These are phyloP conservation scores for Villa cingulata DNA, from an alignment of 2,888 invertebrate genomes.

Conservation along the genomic window DNA sequence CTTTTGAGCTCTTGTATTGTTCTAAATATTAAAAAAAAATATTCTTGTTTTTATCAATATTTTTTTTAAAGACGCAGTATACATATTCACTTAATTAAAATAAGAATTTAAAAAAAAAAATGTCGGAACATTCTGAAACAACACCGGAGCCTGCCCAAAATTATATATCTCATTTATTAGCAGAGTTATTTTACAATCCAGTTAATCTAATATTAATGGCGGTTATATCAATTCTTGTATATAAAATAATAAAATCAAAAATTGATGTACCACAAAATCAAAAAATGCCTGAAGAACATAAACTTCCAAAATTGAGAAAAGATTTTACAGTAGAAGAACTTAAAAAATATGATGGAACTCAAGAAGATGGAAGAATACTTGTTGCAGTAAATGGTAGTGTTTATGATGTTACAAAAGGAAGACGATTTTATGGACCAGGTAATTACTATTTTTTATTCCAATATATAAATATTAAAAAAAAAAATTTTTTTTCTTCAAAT, in stretches of 20 bases:
- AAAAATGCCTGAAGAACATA: conserved; percentile 37
- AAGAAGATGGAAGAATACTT: conserved; percentile 73
- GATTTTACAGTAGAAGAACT: conserved; percentile 86
- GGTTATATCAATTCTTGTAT: conserved; percentile 55
- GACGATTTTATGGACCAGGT: conserved; percentile 91
- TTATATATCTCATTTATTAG: conserved; percentile 36
- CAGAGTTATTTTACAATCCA: conserved; percentile 55
- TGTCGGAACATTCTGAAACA: conserved; percentile 2
- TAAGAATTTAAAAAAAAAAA: background rate
- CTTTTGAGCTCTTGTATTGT: too few species aligned
- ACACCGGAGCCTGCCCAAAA: conserved; percentile 14
- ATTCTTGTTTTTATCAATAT: too few species aligned
- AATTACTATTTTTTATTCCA: conserved; percentile 16
- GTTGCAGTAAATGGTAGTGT: conserved; percentile 90
- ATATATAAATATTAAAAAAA: background rate
- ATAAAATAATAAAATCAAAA: conserved; percentile 55
- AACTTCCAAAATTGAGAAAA: conserved; percentile 67
- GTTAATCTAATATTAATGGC: conserved; percentile 54
- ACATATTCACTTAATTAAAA: too few species aligned
- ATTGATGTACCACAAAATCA: conserved; percentile 33
- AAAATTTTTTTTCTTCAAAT: conserved; percentile 12
- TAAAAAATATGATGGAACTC: conserved; percentile 71
- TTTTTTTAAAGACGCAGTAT: too few species aligned
- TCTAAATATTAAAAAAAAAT: too few species aligned
- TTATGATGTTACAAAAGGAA: conserved; percentile 86